Evolutionary conservation across 2,797 vertebrate genomes (phyloP), one percentile per base, ranked within the genome.

Genomic region (Hippocampus kuda): DNA sequence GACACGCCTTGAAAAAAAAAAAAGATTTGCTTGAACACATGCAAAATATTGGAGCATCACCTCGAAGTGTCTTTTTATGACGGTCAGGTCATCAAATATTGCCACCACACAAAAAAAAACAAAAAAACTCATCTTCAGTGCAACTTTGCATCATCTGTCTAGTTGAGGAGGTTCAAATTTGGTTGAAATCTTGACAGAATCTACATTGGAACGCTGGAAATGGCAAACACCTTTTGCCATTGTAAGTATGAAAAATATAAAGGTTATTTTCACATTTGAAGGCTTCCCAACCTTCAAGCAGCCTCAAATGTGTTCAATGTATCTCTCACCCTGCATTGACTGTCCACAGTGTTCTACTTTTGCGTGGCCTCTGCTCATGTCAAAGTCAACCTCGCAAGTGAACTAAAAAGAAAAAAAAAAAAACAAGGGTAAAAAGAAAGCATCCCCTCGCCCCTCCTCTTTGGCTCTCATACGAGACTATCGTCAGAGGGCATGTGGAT

Each of bases 401-500:
- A 10, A 11, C 53, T 56, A 56, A 26, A 24, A 24, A 24, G 12
- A 56, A 53, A 53, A 53, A 53, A 54, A 54, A 24, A 24, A 24
- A 24, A 56, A 53, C 2, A 56, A 4, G 2, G 1, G n/a, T 20
- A 3, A 46, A 46, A 46, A 46, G 13, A 16, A 46, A 48, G 15
- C 46, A 12, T 46, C 12, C 44, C 13, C 74, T n/a, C n/a, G n/a
- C n/a, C 68, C 73, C 22, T 66, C 24, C 2, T 13, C 20, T 67
- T 41, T 3, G 1, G 42, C 26, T 81, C 84, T 98, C 93, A 98
- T 82, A 98, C 95, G 0, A 93, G 93, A 4, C 93, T 97, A 79
- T 97, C 95, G 10, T 92, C 93, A 0, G 94, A 90, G 0, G 87
- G 87, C 85, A 95, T 95, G 89, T 94, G 95, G 77, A 93, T 75